Percentiles rank a stretch among this genome's conserved stretches.
Evolutionary conservation across 2,797 vertebrate genomes (phyloP).

Genomic region (Gymnocypris eckloni): DNA sequence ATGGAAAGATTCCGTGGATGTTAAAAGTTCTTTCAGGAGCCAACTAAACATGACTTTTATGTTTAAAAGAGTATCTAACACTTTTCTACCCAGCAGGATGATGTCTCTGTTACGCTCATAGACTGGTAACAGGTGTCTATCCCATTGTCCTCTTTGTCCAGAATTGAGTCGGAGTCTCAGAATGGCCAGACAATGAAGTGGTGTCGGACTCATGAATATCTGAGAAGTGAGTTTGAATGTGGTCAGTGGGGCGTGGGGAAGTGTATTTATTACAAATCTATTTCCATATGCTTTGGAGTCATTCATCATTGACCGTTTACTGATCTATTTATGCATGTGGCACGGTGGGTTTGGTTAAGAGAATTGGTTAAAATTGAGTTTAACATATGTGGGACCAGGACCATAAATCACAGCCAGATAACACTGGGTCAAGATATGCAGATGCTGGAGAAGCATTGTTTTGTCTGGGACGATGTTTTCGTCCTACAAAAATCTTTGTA

Average conservation of each 20-base stretch:
- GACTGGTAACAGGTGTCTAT: constrained; percentile 56
- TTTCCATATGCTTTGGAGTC: constrained; percentile 46
- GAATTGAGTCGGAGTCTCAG: constrained; percentile 45
- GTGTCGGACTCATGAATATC: constrained; percentile 54
- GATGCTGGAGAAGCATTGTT: neutral
- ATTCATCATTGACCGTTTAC: constrained; percentile 45
- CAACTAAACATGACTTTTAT: neutral
- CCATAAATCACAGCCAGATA: constrained; percentile 32
- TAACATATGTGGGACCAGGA: neutral
- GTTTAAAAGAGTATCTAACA: neutral
- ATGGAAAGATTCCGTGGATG: neutral
- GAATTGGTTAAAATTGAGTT: constrained; percentile 23
- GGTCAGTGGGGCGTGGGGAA: neutral
- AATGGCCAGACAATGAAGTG: constrained; percentile 43
- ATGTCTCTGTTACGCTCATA: constrained; percentile 27
- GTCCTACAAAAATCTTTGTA: neutral
- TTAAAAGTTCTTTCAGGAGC: neutral
- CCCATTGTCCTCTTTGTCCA: constrained; percentile 52
- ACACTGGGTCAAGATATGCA: constrained; percentile 13
- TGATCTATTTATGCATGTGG: constrained; percentile 45
- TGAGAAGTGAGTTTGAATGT: constrained; percentile 46
- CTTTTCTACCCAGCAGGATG: neutral
- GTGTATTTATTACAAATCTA: constrained; percentile 31
- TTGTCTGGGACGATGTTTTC: neutral
- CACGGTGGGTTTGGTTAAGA: constrained; percentile 6